Conservation (phyloP, 2,888 invertebrate genomes). For the Tanaodytes sp. region DNA sequence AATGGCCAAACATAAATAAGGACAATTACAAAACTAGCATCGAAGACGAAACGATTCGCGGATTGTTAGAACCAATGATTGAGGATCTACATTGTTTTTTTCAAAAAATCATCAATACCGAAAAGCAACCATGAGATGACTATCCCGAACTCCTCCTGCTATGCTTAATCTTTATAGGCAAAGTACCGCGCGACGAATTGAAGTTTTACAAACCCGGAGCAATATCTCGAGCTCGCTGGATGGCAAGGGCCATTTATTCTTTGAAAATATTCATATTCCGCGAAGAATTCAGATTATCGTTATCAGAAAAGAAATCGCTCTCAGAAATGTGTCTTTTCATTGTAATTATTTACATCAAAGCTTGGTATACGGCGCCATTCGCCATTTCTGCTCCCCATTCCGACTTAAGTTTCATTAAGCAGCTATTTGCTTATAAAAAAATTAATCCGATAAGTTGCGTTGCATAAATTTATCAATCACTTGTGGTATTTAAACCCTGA, state of each 20-base stretch:
- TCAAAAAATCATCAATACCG: conserved; percentile 12
- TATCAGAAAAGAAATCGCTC: conserved; percentile 39
- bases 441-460: conserved; percentile 18
- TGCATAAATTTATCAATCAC: conserved; percentile 28
- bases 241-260: conserved; percentile 54
- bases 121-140: conserved; percentile 52
- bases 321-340: conserved; percentile 18
- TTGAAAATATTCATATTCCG: conserved; percentile 50
- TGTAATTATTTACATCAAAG: conserved; percentile 5
- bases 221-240: conserved; percentile 60
- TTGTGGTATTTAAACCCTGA: conserved; percentile 44
- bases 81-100: conserved; percentile 11
- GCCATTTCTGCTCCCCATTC: conserved; percentile 45
- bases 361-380: conserved; percentile 37
- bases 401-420: conserved; percentile 48
- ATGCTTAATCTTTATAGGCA: conserved; percentile 57
- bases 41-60: not conserved
- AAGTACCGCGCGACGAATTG: conserved; percentile 40
- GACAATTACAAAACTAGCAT: conserved; percentile 1
- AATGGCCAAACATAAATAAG: conserved; percentile 1
- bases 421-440: conserved; percentile 15
- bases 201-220: conserved; percentile 55
- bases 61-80: conserved; percentile 4
- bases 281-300: conserved; percentile 46
- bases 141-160: conserved; percentile 55